A percentile compares a stretch with the other conserved stretches of the same genome.
phyloP scores from a whole-genome alignment of 2,888 invertebrate species.

The Pristionchus exspectatus region DNA sequence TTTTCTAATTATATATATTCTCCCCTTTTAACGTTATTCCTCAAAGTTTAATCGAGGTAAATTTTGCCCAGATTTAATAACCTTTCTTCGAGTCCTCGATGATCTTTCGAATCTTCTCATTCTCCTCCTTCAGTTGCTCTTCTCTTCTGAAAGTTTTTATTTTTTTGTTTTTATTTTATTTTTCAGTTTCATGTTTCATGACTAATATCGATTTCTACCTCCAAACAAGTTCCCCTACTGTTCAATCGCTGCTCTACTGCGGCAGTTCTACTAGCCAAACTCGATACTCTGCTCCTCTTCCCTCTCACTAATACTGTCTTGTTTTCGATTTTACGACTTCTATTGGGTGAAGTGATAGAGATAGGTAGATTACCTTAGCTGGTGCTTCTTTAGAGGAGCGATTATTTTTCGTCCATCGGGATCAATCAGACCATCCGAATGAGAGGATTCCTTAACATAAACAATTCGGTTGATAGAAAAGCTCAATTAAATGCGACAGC shows the following conservation, averaged over 20 bases:
- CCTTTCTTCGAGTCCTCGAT: constrained; percentile 30
- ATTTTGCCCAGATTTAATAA: background rate
- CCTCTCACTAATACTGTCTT: constrained; percentile 28
- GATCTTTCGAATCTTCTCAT: constrained; percentile 58
- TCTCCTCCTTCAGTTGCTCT: constrained; percentile 62
- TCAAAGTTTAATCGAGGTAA: too few relatives aligned
- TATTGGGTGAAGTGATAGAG: constrained; percentile 30
- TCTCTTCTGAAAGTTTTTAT: constrained; percentile 59
- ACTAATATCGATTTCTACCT: background rate
- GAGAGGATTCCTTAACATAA: background rate
- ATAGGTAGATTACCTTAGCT: constrained; percentile 9
- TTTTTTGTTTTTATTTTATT: background rate
- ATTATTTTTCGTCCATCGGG: constrained; percentile 54
- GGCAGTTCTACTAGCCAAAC: constrained; percentile 41
- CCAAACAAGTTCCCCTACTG: background rate
- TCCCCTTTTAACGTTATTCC: too few relatives aligned
- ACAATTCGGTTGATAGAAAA: background rate
- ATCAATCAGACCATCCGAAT: constrained; percentile 50
- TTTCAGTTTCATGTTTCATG: background rate
- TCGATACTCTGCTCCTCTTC: constrained; percentile 39
- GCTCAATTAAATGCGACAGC: background rate
- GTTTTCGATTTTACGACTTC: constrained; percentile 48
- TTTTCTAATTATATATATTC: too few relatives aligned
- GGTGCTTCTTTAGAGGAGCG: constrained; percentile 47
- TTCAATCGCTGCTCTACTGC: background rate